Conservation (phyloP, 2,113 vertebrate species). For the Urocitellus parryii region DNA sequence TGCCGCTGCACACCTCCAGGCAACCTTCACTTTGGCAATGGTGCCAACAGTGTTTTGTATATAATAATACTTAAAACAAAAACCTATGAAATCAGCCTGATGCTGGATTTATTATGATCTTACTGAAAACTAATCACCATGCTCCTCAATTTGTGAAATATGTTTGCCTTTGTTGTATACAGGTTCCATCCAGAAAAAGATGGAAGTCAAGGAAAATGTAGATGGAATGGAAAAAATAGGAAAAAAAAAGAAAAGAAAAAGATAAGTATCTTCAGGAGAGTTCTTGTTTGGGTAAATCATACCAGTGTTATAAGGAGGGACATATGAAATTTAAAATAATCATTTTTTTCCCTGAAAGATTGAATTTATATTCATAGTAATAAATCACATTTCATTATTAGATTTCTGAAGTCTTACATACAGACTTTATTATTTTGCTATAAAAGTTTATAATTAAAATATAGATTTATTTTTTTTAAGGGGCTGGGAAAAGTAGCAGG, state of each 20-base stretch:
- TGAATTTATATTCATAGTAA: slow-evolving; percentile 11
- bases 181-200: background rate
- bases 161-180: slow-evolving; percentile 18
- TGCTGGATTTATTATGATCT: slow-evolving; percentile 55
- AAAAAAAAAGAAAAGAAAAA: background rate
- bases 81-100: slow-evolving; percentile 23
- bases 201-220: background rate
- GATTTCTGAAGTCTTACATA: slow-evolving; percentile 33
- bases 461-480: background rate
- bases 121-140: background rate
- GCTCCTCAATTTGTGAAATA: slow-evolving; percentile 6
- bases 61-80: background rate
- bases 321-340: background rate
- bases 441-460: slow-evolving; percentile 44
- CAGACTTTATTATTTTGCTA: slow-evolving; percentile 29
- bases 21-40: background rate
- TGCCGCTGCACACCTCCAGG: background rate
- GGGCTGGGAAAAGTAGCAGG: background rate
- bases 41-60: background rate
- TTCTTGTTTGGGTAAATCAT: slow-evolving; percentile 26
- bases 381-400: background rate
- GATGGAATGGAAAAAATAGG: background rate
- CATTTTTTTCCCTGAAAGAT: background rate
- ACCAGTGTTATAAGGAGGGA: slow-evolving; percentile 7
- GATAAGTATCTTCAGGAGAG: background rate